Evolutionary conservation across 1,140 invertebrate genomes (phyloP).

Genomic region (Apis cerana): DNA sequence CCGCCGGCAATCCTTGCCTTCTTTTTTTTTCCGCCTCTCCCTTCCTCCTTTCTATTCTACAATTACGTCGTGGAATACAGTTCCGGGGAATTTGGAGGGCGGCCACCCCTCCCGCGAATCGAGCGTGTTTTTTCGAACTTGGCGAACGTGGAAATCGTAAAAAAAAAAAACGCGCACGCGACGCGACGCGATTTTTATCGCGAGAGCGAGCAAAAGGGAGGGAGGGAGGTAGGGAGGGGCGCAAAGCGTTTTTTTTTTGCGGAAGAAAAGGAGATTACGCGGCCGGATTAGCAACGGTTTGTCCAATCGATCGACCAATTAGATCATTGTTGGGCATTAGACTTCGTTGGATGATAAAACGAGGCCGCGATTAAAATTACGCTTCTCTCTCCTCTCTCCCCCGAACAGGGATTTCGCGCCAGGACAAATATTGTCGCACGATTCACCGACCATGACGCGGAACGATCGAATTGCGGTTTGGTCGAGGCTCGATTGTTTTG

Average conservation of each 20-base stretch:
- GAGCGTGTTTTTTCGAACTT: constrained; percentile 18
- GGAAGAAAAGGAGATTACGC: constrained; percentile 39
- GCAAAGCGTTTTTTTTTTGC: not conserved
- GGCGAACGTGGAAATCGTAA: not conserved
- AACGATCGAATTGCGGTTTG: not conserved
- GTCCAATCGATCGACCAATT: constrained; percentile 32
- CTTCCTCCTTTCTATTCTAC: too few relatives aligned
- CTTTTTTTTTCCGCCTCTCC: not conserved
- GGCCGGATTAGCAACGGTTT: constrained; percentile 39
- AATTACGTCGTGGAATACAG: too few relatives aligned
- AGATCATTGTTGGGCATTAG: constrained; percentile 14
- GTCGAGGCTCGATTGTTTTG: not conserved
- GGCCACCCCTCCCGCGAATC: not conserved
- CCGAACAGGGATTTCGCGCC: not conserved
- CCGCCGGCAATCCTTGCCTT: not conserved
- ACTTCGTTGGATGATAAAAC: not conserved
- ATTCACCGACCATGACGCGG: not conserved
- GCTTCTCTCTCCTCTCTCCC: too few relatives aligned
- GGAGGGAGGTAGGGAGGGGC: too few relatives aligned
- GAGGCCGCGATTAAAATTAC: constrained; percentile 10
- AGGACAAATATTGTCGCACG: constrained; percentile 3
- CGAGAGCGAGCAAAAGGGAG: constrained; percentile 9
- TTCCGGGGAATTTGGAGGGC: too few relatives aligned
- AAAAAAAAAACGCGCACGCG: constrained; percentile 32
- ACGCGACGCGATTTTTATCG: constrained; percentile 52